These are phyloP conservation scores for Amblyopsis hoosieri DNA, from an alignment of 2,797 vertebrate genomes.

Conservation along the genomic window DNA sequence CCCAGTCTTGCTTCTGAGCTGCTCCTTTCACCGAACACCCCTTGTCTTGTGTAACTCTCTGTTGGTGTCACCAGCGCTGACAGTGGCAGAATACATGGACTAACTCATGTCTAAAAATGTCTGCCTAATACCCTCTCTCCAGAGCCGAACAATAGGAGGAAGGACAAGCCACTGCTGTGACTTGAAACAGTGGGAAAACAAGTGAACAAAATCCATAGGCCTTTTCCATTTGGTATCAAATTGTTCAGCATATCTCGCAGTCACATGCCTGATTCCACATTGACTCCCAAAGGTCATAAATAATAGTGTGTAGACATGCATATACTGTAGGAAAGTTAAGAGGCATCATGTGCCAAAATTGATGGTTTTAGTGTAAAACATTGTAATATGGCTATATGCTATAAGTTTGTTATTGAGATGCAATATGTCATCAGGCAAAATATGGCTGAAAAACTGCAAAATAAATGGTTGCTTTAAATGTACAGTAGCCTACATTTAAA, in stretches of 20 bases:
- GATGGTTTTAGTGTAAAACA: not conserved
- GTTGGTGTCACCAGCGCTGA: constrained; percentile 68
- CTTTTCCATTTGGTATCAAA: constrained; percentile 19
- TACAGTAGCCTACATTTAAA: no score
- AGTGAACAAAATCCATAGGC: constrained; percentile 29
- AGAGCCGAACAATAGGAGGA: constrained; percentile 55
- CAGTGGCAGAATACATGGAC: constrained; percentile 68
- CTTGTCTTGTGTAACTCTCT: constrained; percentile 52
- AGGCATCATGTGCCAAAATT: not conserved
- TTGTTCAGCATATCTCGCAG: constrained; percentile 20
- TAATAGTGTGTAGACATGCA: constrained; percentile 4
- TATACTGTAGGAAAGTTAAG: not conserved
- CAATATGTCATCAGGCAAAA: no score
- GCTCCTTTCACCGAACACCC: constrained; percentile 52
- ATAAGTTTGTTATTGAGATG: no score
- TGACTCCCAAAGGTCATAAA: not conserved
- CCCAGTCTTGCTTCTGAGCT: constrained; percentile 48
- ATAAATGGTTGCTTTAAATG: no score
- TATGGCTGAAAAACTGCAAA: no score
- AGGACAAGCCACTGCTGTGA: constrained; percentile 51
- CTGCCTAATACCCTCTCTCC: constrained; percentile 54
- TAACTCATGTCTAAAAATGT: constrained; percentile 64
- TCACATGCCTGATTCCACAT: not conserved
- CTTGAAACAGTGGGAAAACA: constrained; percentile 39
- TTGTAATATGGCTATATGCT: no score